Base-by-base conservation (phyloP, 2,888 invertebrate genomes). In the Agrotis puta region DNA sequence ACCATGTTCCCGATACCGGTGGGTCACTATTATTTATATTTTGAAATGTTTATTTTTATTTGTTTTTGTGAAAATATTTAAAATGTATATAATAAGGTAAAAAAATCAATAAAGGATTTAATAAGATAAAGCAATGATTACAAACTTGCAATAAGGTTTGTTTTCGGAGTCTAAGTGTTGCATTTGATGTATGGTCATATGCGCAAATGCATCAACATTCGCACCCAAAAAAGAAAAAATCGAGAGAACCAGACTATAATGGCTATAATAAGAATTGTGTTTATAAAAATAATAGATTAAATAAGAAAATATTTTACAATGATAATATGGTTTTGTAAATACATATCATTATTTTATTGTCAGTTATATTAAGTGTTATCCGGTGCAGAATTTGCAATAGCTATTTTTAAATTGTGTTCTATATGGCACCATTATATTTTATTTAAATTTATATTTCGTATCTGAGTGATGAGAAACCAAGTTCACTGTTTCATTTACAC, bases 201-300 rank as follows among this genome's bases (percentile, higher is more conserved):
- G 48, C 57, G 71, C 20, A 70, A 24, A 56, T 5, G 11, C 20
- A 57, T 20, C 20, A 47, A 48, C 24, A 18, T 56, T 27, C 27
- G 11, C 16, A 39, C 14, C 2, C 9, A 24, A 18, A 18, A 43
- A 27, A 27, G 51, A 47, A 45, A 6, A 3, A 39, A 27, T 18
- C 24, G 33, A 70, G 24, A 39, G 48, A 70, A 14, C 24, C 1
- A 50, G 5, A 22, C 16, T 27, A 20, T 39, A 54, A 70, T 48
- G 13, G 18, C 27, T 50, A 11, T 1, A 43, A 59, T n/a, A 22
- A n/a, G 14, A 24, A 24, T 14, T 22, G 22, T 72, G 22, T 72
- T 59, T 72, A 33, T 33, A 72, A 61, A n/a, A 61, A n/a, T 22
- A 22, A 72, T 22, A 2, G 9, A 27, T 33, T 72, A 0, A 22